These are phyloP conservation scores for Tubulanus polymorphus DNA, from an alignment of 2,888 invertebrate species.

Conservation along the genomic window DNA sequence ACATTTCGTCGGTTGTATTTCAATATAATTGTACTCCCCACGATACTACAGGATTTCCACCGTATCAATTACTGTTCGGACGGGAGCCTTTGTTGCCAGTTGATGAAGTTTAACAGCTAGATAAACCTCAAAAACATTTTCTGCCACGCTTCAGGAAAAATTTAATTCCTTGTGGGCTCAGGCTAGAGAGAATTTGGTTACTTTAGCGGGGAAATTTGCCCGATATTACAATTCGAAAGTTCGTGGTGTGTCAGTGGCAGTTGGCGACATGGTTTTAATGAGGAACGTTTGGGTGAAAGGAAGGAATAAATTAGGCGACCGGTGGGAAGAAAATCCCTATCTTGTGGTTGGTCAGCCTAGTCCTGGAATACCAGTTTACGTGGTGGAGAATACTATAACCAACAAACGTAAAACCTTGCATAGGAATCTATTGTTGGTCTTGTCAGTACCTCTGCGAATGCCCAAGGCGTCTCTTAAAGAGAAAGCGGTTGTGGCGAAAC, in stretches of 20 bases:
- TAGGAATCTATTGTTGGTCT: not conserved
- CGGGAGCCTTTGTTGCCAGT: conserved; percentile 5
- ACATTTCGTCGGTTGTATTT: not conserved
- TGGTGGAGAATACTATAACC: not conserved
- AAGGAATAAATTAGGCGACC: not conserved
- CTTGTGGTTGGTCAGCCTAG: not conserved
- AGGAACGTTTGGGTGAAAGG: not conserved
- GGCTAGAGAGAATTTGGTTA: no score
- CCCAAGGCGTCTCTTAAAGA: no score
- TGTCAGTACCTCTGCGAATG: no score
- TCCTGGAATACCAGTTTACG: not conserved
- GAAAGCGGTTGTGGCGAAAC: no score
- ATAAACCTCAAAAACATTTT: no score
- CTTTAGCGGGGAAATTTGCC: not conserved
- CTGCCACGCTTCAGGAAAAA: no score
- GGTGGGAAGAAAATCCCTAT: not conserved
- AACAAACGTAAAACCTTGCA: not conserved
- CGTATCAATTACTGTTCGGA: conserved; percentile 9
- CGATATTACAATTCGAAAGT: not conserved
- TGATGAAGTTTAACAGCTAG: conserved; percentile 2
- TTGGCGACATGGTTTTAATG: not conserved
- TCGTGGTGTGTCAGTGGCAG: not conserved
- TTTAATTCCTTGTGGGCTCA: no score
- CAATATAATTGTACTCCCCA: conserved; percentile 9
- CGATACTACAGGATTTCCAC: conserved; percentile 7